Evolutionary conservation across 2,888 invertebrate genomes (phyloP).

Genomic region (Troides oblongomaculatus): DNA sequence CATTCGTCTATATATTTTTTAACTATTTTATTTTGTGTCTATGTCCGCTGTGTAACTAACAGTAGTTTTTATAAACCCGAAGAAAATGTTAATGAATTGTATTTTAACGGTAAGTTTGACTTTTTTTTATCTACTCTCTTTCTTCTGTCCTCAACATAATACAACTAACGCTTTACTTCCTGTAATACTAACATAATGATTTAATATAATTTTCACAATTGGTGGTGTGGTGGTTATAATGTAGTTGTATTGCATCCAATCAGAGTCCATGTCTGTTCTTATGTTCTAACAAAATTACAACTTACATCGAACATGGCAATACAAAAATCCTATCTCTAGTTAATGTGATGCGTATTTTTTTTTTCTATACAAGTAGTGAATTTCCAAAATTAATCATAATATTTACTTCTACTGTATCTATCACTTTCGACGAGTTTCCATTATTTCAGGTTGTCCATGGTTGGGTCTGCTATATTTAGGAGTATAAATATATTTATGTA

Average conservation of each 20-base stretch:
- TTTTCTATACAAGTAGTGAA: conserved; percentile 25
- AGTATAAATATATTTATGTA: conserved; percentile 35
- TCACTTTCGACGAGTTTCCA: conserved; percentile 4
- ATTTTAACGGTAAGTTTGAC: conserved; percentile 59
- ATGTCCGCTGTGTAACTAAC: conserved; percentile 59
- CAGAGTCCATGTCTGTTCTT: conserved; percentile 7
- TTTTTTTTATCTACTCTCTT: conserved; percentile 44
- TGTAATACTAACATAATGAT: conserved; percentile 49
- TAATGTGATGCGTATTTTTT: conserved; percentile 55
- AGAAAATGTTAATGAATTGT: conserved; percentile 25
- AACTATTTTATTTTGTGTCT: conserved; percentile 48
- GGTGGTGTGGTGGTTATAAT: conserved; percentile 76
- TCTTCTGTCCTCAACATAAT: conserved; percentile 38
- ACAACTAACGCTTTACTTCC: conserved; percentile 60
- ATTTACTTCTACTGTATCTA: conserved; percentile 1
- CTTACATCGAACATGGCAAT: conserved; percentile 28
- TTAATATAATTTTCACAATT: conserved; percentile 42
- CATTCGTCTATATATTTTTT: conserved; percentile 48
- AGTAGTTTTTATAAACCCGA: conserved; percentile 25
- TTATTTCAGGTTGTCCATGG: conserved; percentile 33
- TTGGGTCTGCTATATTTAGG: conserved; percentile 32
- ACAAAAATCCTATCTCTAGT: conserved; percentile 72
- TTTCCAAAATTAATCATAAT: conserved; percentile 12
- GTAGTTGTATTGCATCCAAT: conserved; percentile 37
- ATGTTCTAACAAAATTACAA: conserved; percentile 26